Conservation (phyloP, 2,797 vertebrate genomes). For the Neosilurus mollespiculum region DNA sequence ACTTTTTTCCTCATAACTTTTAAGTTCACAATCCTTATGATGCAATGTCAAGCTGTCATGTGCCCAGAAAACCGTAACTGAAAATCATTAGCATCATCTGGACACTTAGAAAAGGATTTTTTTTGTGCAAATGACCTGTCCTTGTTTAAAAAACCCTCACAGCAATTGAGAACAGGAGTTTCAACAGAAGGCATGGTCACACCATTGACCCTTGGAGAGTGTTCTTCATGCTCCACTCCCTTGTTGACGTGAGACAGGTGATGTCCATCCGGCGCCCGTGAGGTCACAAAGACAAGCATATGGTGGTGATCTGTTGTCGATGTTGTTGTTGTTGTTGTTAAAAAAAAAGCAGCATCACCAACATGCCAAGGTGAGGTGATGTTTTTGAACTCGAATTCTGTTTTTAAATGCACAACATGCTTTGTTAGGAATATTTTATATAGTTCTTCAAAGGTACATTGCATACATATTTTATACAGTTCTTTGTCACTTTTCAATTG, state of each 20-base stretch:
- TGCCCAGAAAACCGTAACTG: constrained; percentile 21
- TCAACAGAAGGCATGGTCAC: constrained; percentile 21
- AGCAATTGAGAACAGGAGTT: constrained; percentile 25
- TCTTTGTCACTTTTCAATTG: neutral
- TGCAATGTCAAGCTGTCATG: constrained; percentile 19
- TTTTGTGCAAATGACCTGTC: neutral
- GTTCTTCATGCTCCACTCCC: constrained; percentile 69
- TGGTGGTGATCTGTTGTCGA: constrained; percentile 55
- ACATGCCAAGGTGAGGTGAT: constrained; percentile 10
- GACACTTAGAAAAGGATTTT: neutral
- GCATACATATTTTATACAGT: neutral
- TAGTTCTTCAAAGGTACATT: neutral
- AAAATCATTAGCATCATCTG: constrained; percentile 15
- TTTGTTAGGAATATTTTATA: neutral
- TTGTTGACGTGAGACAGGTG: constrained; percentile 47
- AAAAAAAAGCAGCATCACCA: constrained; percentile 19
- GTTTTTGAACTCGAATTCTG: neutral
- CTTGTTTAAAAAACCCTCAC: constrained; percentile 4
- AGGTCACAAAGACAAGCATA: constrained; percentile 70
- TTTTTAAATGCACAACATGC: neutral
- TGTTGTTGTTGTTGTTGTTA: constrained; percentile 1
- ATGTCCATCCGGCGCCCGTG: constrained; percentile 56
- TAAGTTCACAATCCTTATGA: neutral
- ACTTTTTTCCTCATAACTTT: neutral
- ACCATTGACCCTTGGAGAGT: constrained; percentile 37